phyloP scores from a whole-genome alignment of 2,113 vertebrate species.

The Boulengeromyrus knoepffleri region DNA sequence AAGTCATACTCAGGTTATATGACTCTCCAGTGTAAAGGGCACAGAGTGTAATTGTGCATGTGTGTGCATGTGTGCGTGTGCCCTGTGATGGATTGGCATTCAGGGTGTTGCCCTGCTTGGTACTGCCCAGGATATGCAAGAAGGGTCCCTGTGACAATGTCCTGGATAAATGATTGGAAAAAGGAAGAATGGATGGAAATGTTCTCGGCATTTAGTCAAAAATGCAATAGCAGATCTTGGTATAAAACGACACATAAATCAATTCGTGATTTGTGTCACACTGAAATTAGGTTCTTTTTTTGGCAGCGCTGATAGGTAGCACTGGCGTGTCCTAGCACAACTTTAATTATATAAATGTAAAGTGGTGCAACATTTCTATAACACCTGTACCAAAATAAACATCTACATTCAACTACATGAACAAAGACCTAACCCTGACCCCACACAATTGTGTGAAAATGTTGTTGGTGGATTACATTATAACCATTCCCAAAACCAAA shows the following conservation, averaged over 20 bases:
- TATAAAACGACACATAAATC: neutral
- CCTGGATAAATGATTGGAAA: neutral
- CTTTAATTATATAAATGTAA: neutral
- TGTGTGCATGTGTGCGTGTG: neutral
- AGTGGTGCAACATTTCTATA: neutral
- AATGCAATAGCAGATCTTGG: neutral
- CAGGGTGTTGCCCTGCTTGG: neutral
- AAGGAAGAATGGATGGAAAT: neutral
- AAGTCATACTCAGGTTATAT: neutral
- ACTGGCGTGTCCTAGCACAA: neutral
- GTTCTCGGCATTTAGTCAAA: neutral
- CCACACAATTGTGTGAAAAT: neutral
- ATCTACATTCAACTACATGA: neutral
- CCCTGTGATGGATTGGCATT: neutral
- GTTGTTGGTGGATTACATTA: neutral
- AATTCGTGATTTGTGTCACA: neutral
- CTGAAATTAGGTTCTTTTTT: neutral
- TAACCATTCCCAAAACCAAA: neutral
- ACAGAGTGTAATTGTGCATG: neutral
- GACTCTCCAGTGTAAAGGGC: neutral
- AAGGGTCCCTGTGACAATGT: neutral
- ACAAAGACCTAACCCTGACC: neutral
- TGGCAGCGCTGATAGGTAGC: neutral
- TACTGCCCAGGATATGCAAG: neutral
- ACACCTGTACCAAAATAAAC: neutral